Percentiles rank a stretch among this genome's conserved stretches.
Conservation (phyloP, 2,888 invertebrate genomes). For the Tenodera sinensis region DNA sequence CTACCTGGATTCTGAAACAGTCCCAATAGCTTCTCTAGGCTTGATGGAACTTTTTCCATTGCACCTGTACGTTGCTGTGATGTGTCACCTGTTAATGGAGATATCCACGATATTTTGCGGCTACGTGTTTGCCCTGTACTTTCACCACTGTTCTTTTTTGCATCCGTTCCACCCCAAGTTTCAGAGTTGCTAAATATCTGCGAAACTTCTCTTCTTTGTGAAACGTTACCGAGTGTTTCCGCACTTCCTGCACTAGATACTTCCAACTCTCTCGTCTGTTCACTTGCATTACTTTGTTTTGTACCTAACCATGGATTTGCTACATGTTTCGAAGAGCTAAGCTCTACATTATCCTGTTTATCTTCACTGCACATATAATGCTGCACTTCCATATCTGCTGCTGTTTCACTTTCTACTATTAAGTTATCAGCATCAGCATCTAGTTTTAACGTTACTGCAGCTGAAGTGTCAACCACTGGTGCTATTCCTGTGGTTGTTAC, state of each 20-base stretch:
- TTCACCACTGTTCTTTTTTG: neutral
- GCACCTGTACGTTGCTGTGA: conserved; percentile 26
- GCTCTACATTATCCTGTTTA: neutral
- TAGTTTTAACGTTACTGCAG: conserved; percentile 2
- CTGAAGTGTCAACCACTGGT: neutral
- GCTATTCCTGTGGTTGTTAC: neutral
- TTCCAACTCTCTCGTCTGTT: neutral
- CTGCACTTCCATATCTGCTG: conserved; percentile 19
- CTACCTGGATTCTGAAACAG: conserved; percentile 58
- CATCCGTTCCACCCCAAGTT: neutral
- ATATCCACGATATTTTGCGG: conserved; percentile 61
- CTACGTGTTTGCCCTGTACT: conserved; percentile 36
- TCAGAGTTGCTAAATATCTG: neutral
- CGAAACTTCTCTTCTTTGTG: neutral
- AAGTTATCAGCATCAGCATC: neutral
- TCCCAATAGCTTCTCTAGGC: conserved; percentile 62
- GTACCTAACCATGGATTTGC: neutral
- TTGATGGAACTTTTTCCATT: conserved; percentile 47
- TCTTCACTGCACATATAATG: conserved; percentile 6
- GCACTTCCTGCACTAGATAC: neutral
- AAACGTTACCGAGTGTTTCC: neutral
- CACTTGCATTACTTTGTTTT: neutral
- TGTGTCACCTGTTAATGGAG: conserved; percentile 48
- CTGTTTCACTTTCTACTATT: neutral
- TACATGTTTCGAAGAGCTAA: neutral